Base-by-base conservation (phyloP, 2,888 invertebrate genomes). In the Timandra comae region DNA sequence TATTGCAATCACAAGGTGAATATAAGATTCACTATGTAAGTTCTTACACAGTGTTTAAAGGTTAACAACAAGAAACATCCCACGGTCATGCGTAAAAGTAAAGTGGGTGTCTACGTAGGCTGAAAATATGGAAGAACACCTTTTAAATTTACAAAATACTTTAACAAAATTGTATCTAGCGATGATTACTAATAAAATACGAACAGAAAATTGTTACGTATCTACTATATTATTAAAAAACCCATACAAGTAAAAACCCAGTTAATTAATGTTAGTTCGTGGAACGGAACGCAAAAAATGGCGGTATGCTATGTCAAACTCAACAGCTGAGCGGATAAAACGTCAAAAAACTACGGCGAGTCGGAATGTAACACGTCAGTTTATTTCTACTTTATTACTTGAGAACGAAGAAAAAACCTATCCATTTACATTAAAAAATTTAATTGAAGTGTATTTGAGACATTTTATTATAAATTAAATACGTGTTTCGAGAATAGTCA, bases 341-440 rank as follows among this genome's bases (percentile, higher is more conserved):
- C 40, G 65, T 69, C 63, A 68, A 59, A 50, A 37, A 35, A 35
- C 36, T 36, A 24, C 54, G 50, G 61, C 78, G 63, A 76, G 65
- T 77, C 43, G 38, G 44, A 61, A 46, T 46, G 46, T 57, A 65
- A 75, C 81, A 81, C 80, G 80, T 81, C 80, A 80, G 77, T 73
- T 56, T 56, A 62, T 60, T 43, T 41, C 19, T 29, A 39, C 38
- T 56, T 53, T 55, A 57, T 34, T 50, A 57, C 35, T 33, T 41
- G 46, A 44, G 33, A 29, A 24, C 27, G 13, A 28, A 34, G 2
- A 33, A 30, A 12, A 28, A 47, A 38, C 38, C 36, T 33, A 45
- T 12, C 25, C 29, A 47, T 29, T 47, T 23, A 23, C 29, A 29
- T 31, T 28, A 35, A 30, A 38, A 34, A 40, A 33, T 34, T 29